Evolutionary conservation across 1,140 invertebrate genomes (phyloP).

Genomic region (Ylistrum balloti): DNA sequence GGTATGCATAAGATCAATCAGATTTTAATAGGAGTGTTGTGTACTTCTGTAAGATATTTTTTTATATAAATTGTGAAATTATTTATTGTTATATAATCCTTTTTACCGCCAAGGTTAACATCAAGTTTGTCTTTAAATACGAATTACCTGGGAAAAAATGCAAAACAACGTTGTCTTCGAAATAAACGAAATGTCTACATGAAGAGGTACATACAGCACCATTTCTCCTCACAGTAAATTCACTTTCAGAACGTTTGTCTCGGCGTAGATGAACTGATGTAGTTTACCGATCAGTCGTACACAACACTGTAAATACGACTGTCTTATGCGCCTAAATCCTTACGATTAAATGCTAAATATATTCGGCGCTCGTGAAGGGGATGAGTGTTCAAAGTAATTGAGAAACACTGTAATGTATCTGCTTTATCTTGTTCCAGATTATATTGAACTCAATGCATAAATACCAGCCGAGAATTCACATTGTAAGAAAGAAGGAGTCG

Average conservation of each 20-base stretch:
- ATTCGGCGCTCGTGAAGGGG: neutral
- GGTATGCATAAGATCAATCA: neutral
- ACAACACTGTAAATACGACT: neutral
- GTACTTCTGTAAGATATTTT: neutral
- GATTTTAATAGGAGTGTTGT: neutral
- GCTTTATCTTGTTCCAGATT: constrained; percentile 87
- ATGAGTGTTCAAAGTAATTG: constrained; percentile 32
- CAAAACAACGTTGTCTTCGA: constrained; percentile 10
- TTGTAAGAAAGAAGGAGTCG: constrained; percentile 85
- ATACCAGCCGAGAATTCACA: constrained; percentile 97
- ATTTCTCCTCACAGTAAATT: neutral
- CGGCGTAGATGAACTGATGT: neutral
- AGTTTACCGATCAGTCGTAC: neutral
- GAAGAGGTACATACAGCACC: neutral
- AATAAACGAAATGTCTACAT: neutral
- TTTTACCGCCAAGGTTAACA: neutral
- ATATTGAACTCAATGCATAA: constrained; percentile 99
- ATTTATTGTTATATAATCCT: neutral
- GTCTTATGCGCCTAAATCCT: neutral
- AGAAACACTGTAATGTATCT: neutral
- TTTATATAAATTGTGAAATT: neutral
- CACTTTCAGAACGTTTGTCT: neutral
- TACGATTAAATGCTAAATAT: constrained; percentile 30
- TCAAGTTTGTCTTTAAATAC: neutral
- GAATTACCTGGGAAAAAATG: neutral